Evolutionary conservation across 2,113 vertebrate genomes (phyloP).

Genomic region (Melanostigma gelatinosum): DNA sequence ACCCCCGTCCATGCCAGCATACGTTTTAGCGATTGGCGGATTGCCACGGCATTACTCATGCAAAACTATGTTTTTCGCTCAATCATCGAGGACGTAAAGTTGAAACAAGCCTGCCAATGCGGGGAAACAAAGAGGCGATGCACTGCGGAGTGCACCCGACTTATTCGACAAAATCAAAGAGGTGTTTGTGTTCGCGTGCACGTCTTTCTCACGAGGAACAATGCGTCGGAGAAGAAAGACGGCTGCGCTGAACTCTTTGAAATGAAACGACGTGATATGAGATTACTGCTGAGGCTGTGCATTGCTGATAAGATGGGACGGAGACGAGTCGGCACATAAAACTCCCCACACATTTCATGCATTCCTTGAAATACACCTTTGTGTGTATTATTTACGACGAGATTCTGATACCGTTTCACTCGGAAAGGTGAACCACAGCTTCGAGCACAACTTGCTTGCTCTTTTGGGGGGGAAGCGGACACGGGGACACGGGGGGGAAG

Average conservation of each 20-base stretch:
- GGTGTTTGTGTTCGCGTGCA: background rate
- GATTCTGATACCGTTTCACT: background rate
- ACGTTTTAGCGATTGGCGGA: slow-evolving; percentile 26
- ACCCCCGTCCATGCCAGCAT: background rate
- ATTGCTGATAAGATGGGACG: slow-evolving; percentile 32
- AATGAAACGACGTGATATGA: slow-evolving; percentile 28
- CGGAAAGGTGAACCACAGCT: background rate
- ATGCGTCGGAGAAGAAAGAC: background rate
- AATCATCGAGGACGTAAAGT: background rate
- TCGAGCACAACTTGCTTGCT: background rate
- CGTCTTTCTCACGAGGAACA: background rate
- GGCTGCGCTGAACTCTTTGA: background rate
- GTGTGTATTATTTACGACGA: slow-evolving; percentile 36
- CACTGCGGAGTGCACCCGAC: background rate
- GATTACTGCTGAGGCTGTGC: slow-evolving; percentile 25
- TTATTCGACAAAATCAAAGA: slow-evolving; percentile 8
- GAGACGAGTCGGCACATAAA: background rate
- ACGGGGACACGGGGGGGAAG: slow-evolving; percentile 14
- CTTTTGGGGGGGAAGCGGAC: background rate
- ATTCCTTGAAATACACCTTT: slow-evolving; percentile 9
- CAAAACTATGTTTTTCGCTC: background rate
- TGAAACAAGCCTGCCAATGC: background rate
- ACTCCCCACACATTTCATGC: background rate
- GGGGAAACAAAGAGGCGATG: background rate
- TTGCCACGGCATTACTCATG: slow-evolving; percentile 9